These are phyloP conservation scores for Ophion ventricosus DNA, from an alignment of 2,888 invertebrate species.

Conservation along the genomic window DNA sequence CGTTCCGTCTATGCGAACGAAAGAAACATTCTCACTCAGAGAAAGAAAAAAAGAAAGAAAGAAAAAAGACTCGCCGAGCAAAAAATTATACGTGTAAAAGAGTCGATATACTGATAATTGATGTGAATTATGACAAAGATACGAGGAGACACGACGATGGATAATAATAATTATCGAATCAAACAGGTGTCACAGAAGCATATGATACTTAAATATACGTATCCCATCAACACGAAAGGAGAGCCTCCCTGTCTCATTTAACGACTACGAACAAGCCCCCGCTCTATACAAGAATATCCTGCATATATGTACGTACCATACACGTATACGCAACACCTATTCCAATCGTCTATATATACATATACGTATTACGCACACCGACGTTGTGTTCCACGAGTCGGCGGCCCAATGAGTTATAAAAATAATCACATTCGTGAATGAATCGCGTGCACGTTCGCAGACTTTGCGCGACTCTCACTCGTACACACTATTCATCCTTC, in stretches of 20 bases:
- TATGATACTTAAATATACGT: constrained; percentile 15
- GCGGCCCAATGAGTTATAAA: constrained; percentile 44
- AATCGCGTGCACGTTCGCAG: constrained; percentile 68
- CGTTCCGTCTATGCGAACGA: constrained; percentile 20
- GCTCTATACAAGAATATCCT: neutral
- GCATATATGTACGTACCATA: constrained; percentile 1
- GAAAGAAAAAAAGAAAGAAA: neutral
- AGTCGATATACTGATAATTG: constrained; percentile 31
- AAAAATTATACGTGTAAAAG: constrained; percentile 8
- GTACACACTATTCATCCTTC: constrained; percentile 33
- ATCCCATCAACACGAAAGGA: constrained; percentile 46
- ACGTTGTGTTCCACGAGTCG: constrained; percentile 26
- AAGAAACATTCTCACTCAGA: neutral
- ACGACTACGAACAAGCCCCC: constrained; percentile 26
- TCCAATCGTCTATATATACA: neutral
- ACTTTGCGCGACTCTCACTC: constrained; percentile 50
- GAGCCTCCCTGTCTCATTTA: constrained; percentile 28
- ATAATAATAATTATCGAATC: constrained; percentile 50
- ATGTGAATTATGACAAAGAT: constrained; percentile 1
- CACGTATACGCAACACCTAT: neutral
- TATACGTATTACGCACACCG: constrained; percentile 12
- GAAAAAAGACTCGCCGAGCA: no score
- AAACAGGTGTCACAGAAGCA: constrained; percentile 38
- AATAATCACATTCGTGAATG: constrained; percentile 69
- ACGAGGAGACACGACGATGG: constrained; percentile 19